These are phyloP conservation scores for Tinea pellionella DNA, from an alignment of 2,888 invertebrate genomes.

Conservation along the genomic window DNA sequence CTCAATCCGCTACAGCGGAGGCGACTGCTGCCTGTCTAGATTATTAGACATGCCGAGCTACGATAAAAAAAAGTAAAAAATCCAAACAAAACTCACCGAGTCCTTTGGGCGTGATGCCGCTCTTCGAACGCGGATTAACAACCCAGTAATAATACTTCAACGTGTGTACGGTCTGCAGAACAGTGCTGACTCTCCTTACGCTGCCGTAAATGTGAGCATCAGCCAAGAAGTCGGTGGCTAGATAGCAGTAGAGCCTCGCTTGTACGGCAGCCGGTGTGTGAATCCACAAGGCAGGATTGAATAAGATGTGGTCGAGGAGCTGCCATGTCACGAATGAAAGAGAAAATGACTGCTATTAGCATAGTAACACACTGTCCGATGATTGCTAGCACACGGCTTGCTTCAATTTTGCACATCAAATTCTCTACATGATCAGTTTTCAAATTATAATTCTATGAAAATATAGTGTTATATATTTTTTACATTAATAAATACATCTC, in stretches of 20 bases:
- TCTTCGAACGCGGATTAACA: slow-evolving; percentile 93
- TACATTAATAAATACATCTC: too few species aligned
- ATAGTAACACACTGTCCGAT: slow-evolving; percentile 61
- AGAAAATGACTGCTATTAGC: slow-evolving; percentile 87
- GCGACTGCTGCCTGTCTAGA: too few species aligned
- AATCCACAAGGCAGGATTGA: slow-evolving; percentile 99
- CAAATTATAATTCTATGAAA: not conserved
- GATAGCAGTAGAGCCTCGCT: slow-evolving; percentile 93
- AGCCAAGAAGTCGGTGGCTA: slow-evolving; percentile 98
- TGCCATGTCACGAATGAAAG: slow-evolving; percentile 93
- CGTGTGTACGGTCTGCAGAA: slow-evolving; percentile 97
- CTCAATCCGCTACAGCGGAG: too few species aligned
- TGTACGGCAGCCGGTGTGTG: slow-evolving; percentile 97
- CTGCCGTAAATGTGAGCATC: slow-evolving; percentile 98
- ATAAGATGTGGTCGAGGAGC: slow-evolving; percentile 98
- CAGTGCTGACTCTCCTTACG: slow-evolving; percentile 95
- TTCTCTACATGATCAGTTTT: not conserved
- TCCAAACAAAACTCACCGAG: slow-evolving; percentile 79
- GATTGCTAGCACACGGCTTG: slow-evolving; percentile 55
- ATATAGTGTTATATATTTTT: too few species aligned
- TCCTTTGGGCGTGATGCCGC: slow-evolving; percentile 95
- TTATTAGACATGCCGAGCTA: too few species aligned
- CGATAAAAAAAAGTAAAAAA: too few species aligned
- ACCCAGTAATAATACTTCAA: slow-evolving; percentile 99
- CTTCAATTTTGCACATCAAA: slow-evolving; percentile 28